Percentiles rank a stretch among this genome's conserved stretches.
Evolutionary conservation across 2,113 vertebrate genomes (phyloP).

Genomic region (Toxotes chatareus): DNA sequence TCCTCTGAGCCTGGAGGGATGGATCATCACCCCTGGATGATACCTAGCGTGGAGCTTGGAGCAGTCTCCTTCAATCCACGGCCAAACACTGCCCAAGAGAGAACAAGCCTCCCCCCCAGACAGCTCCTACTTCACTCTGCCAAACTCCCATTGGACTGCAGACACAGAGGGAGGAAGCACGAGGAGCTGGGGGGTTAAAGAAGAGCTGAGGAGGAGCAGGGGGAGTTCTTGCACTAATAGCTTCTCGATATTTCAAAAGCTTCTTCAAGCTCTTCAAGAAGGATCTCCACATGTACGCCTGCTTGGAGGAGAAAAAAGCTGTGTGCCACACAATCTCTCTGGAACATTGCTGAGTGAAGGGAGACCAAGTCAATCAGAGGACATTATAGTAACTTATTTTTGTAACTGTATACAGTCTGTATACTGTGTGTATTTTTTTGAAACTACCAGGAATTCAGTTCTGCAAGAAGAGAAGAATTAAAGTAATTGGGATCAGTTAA

Average conservation of each 20-base stretch:
- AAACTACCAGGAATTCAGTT: slow-evolving; percentile 72
- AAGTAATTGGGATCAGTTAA: slow-evolving; percentile 76
- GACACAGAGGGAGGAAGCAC: slow-evolving; percentile 67
- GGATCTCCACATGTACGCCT: slow-evolving; percentile 51
- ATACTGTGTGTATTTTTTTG: slow-evolving; percentile 72
- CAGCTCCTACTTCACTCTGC: slow-evolving; percentile 59
- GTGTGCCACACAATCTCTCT: slow-evolving; percentile 72
- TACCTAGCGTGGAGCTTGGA: slow-evolving; percentile 45
- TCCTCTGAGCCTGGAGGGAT: slow-evolving; percentile 11
- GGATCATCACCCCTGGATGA: slow-evolving; percentile 37
- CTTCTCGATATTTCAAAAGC: slow-evolving; percentile 61
- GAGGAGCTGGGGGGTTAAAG: slow-evolving; percentile 39
- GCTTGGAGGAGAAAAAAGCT: slow-evolving; percentile 67
- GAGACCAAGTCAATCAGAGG: slow-evolving; percentile 69
- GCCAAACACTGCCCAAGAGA: slow-evolving; percentile 53
- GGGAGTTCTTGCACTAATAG: slow-evolving; percentile 80
- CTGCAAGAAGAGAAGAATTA: slow-evolving; percentile 74
- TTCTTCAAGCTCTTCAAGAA: slow-evolving; percentile 71
- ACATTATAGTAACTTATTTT: slow-evolving; percentile 85
- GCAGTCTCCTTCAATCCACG: slow-evolving; percentile 43
- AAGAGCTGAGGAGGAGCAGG: slow-evolving; percentile 62
- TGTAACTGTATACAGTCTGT: slow-evolving; percentile 75
- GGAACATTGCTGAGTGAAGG: slow-evolving; percentile 74
- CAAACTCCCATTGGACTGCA: slow-evolving; percentile 81
- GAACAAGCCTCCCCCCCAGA: slow-evolving; percentile 34